Percentiles rank a stretch among this genome's conserved stretches.
These are phyloP conservation scores for Ephialtes manifestator DNA, from an alignment of 2,888 invertebrate species.

Conservation along the genomic window DNA sequence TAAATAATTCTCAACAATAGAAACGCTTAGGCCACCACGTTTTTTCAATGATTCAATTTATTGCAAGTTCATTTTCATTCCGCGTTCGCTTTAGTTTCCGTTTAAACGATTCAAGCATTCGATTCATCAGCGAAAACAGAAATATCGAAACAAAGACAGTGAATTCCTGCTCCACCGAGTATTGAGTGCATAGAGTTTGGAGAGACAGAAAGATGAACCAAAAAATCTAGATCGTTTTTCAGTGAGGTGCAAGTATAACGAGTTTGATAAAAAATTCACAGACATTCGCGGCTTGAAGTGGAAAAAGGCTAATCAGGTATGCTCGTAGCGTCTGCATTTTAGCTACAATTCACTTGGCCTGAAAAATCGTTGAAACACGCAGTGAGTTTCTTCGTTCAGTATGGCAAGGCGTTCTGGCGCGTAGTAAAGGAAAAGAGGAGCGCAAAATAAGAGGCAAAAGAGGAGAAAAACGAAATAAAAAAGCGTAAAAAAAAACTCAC, in stretches of 20 bases:
- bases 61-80: slow-evolving; percentile 17
- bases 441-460: slow-evolving; percentile 4
- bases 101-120: background rate
- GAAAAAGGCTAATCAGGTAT: slow-evolving; percentile 38
- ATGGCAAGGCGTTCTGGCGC: background rate
- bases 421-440: slow-evolving; percentile 15
- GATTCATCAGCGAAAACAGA: background rate
- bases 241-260: background rate
- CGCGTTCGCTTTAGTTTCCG: background rate
- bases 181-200: background rate
- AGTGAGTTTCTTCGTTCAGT: slow-evolving; percentile 19
- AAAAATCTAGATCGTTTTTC: slow-evolving; percentile 5
- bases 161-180: background rate
- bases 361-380: slow-evolving; percentile 48
- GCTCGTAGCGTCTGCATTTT: slow-evolving; percentile 19
- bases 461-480: background rate
- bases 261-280: slow-evolving; percentile 23
- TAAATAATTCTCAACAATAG: background rate
- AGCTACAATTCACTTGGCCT: slow-evolving; percentile 50
- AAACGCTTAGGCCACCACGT: background rate
- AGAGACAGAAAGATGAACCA: background rate
- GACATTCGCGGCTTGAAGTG: background rate
- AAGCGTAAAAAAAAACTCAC: background rate
- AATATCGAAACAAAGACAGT: background rate
- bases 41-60: background rate